Evolutionary conservation across 2,797 vertebrate genomes (phyloP).

Genomic region (Taenioides sp.): DNA sequence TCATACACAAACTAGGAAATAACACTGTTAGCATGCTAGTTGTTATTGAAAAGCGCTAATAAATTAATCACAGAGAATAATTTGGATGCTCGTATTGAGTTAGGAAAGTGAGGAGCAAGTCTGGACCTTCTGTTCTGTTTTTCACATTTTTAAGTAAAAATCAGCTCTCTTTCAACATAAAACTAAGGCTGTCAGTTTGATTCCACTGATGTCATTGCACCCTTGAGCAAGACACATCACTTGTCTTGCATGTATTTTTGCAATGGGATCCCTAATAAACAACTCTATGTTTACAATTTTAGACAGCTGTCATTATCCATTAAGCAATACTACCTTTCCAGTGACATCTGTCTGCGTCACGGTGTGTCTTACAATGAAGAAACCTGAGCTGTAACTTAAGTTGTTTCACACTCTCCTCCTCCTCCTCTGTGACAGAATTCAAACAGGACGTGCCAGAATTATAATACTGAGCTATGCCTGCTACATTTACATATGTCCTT

Average conservation of each 20-base stretch:
- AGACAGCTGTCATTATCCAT: background rate
- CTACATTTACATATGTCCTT: slow-evolving; percentile 33
- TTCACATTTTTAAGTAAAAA: too few species aligned
- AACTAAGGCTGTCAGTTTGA: background rate
- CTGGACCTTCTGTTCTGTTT: too few species aligned
- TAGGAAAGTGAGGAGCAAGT: too few species aligned
- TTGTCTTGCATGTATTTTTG: background rate
- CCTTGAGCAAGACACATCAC: background rate
- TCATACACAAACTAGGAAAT: too few species aligned
- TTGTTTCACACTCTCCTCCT: slow-evolving; percentile 14
- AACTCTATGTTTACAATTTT: background rate
- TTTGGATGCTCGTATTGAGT: too few species aligned
- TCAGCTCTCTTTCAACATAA: too few species aligned
- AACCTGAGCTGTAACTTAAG: slow-evolving; percentile 22
- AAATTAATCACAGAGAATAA: too few species aligned
- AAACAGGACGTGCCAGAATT: slow-evolving; percentile 26
- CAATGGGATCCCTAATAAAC: background rate
- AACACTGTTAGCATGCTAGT: too few species aligned
- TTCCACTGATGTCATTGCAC: background rate
- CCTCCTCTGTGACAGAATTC: slow-evolving; percentile 31
- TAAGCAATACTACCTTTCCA: background rate
- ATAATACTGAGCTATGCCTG: slow-evolving; percentile 9
- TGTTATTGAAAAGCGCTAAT: too few species aligned
- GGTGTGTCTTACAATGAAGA: slow-evolving; percentile 18
- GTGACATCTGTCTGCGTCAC: slow-evolving; percentile 12